phyloP scores from a whole-genome alignment of 1,140 invertebrate species.

The Hetaerina americana region DNA sequence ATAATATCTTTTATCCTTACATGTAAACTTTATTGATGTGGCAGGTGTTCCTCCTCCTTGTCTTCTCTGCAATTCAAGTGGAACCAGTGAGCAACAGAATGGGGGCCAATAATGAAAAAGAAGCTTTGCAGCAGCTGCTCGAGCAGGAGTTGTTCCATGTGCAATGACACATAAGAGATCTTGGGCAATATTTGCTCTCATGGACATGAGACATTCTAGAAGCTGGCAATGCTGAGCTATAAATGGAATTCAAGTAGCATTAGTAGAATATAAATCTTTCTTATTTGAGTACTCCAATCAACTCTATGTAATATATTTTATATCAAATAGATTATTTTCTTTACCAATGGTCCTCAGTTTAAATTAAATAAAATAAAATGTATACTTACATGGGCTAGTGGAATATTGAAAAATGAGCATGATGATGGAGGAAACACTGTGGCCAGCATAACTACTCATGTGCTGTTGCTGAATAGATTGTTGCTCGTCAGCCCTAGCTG shows the following conservation, averaged over 20 bases:
- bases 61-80: neutral
- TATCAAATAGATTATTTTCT: slow-evolving; percentile 1
- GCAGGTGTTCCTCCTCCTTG: neutral
- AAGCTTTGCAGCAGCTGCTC: slow-evolving; percentile 86
- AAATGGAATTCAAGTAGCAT: slow-evolving; percentile 10
- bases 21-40: neutral
- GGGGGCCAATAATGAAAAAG: slow-evolving; percentile 99
- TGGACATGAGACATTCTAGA: slow-evolving; percentile 84
- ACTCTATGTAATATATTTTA: neutral
- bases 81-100: slow-evolving; percentile 31
- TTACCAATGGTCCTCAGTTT: too few species aligned
- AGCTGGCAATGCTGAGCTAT: slow-evolving; percentile 87
- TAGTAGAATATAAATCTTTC: slow-evolving; percentile 13
- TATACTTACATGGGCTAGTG: slow-evolving; percentile 59
- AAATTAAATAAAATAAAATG: slow-evolving; percentile 12
- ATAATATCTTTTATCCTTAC: too few species aligned
- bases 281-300: slow-evolving; percentile 5
- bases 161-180: slow-evolving; percentile 94
- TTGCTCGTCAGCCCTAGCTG: neutral
- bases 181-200: slow-evolving; percentile 77
- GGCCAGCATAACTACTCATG: slow-evolving; percentile 70
- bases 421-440: slow-evolving; percentile 86
- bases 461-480: neutral
- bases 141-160: slow-evolving; percentile 82
- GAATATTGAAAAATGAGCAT: slow-evolving; percentile 98